Evolutionary conservation across 2,113 vertebrate genomes (phyloP).

Genomic region (Ptychochromis oligacanthus): DNA sequence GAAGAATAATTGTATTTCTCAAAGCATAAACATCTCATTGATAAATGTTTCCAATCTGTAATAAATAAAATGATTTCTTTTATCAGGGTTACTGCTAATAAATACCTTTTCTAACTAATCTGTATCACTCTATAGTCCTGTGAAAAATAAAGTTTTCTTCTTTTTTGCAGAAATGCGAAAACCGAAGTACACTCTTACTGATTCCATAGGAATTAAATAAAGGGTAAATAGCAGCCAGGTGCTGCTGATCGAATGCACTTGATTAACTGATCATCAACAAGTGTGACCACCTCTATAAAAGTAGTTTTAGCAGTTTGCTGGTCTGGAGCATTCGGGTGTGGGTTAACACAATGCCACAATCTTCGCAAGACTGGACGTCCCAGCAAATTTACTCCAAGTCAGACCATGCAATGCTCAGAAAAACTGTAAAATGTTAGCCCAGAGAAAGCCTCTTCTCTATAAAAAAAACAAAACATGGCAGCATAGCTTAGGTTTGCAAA

Average conservation of each 20-base stretch:
- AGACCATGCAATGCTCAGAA: no score
- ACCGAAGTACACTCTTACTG: neutral
- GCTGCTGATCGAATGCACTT: neutral
- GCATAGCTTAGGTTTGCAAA: no score
- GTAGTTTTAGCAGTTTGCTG: neutral
- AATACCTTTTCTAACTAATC: neutral
- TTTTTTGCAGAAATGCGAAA: no score
- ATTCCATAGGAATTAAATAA: neutral
- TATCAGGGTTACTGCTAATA: neutral
- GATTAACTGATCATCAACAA: neutral
- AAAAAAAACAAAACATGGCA: no score
- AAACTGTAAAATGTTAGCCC: no score
- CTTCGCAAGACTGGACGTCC: no score
- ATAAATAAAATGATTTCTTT: no score
- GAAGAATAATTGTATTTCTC: no score
- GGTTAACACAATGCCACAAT: no score
- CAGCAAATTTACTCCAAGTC: no score
- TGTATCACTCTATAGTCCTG: neutral
- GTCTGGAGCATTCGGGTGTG: neutral
- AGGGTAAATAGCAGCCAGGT: neutral
- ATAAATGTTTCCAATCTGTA: neutral
- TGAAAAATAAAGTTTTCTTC: no score
- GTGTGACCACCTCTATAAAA: neutral
- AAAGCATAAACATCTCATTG: neutral
- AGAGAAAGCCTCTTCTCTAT: no score